These are phyloP conservation scores for Pyrrhosoma nymphula DNA, from an alignment of 2,888 invertebrate species.

Conservation along the genomic window DNA sequence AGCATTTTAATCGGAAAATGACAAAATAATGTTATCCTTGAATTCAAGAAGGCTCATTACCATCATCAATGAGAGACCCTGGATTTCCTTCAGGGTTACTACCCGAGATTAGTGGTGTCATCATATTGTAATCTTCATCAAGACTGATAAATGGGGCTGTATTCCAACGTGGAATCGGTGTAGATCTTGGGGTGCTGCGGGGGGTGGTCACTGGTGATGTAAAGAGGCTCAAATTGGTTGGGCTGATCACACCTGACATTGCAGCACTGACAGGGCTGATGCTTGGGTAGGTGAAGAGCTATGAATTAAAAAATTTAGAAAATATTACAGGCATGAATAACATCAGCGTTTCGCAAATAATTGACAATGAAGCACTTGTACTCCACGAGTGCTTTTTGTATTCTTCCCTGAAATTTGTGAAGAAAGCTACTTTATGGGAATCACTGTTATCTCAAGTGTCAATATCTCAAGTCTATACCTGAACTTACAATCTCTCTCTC, in stretches of 20 bases:
- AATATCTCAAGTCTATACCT: too few species aligned
- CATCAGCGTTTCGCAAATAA: not conserved
- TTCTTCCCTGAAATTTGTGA: not conserved
- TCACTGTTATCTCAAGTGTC: too few species aligned
- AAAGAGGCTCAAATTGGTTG: constrained; percentile 92
- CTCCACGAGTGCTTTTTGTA: not conserved
- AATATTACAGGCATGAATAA: not conserved
- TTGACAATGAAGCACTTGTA: not conserved
- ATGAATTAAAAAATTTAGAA: constrained; percentile 38
- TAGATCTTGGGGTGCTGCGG: constrained; percentile 76
- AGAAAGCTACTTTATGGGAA: not conserved
- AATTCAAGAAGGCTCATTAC: constrained; percentile 77
- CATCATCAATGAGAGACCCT: constrained; percentile 90
- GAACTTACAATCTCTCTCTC: too few species aligned
- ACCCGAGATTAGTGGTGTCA: constrained; percentile 85
- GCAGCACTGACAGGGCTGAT: constrained; percentile 89
- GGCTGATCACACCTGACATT: constrained; percentile 91
- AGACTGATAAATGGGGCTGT: constrained; percentile 90
- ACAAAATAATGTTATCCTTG: not conserved
- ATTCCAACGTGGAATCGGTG: constrained; percentile 87
- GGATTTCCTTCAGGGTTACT: constrained; percentile 83
- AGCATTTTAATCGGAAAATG: too few species aligned
- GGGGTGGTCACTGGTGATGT: constrained; percentile 85
- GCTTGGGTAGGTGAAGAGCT: constrained; percentile 96
- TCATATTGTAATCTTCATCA: constrained; percentile 97